Conservation (phyloP, 2,113 vertebrate species). For the Psammodynastes pulverulentus region DNA sequence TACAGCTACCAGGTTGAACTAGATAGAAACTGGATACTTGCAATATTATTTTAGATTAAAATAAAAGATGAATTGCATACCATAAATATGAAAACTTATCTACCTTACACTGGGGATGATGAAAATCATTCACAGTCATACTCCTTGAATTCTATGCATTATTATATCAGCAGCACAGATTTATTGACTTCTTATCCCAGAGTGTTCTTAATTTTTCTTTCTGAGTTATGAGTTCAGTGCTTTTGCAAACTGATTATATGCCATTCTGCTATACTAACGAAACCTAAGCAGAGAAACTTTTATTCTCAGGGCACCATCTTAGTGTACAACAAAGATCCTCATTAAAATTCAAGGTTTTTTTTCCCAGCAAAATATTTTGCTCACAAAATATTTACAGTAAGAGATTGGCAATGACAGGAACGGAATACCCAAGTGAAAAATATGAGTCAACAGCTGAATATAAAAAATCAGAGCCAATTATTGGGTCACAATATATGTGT, state of each 20-base stretch:
- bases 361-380: not conserved
- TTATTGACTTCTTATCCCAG: not conserved
- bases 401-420: not conserved
- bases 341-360: not conserved
- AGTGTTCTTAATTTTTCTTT: not conserved
- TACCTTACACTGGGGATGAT: not conserved
- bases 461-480: not conserved
- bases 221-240: not conserved
- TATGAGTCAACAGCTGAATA: not conserved
- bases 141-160: not conserved
- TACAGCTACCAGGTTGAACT: not conserved
- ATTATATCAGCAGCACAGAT: slow-evolving; percentile 1
- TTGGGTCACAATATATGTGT: not conserved
- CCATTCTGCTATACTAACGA: not conserved
- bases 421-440: not conserved
- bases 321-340: not conserved
- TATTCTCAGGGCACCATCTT: not conserved
- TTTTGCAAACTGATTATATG: not conserved
- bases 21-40: not conserved
- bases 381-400: not conserved
- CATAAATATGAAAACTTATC: not conserved
- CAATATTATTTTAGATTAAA: not conserved
- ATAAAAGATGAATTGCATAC: not conserved
- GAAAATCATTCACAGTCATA: not conserved
- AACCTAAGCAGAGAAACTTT: not conserved